Evolutionary conservation across 2,797 vertebrate genomes (phyloP), one percentile per base, ranked within the genome.

Genomic region (Anguilla anguilla): DNA sequence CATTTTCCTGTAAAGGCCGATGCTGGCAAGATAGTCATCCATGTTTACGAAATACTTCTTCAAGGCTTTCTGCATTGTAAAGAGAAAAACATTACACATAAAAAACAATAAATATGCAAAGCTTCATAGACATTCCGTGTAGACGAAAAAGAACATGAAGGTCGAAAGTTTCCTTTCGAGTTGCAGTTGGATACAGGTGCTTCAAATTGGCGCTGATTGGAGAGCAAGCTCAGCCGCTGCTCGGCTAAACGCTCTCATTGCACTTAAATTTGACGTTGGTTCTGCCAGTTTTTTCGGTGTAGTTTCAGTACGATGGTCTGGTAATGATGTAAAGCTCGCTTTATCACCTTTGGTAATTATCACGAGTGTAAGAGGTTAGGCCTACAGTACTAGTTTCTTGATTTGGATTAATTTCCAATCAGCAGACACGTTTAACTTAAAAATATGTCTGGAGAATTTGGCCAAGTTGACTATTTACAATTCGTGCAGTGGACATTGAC

Each of bases 1-100:
- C 95, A 98, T 97, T 94, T 99, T 99, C 88, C 98, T 93, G 94
- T 98, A 98, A 69, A 99, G 96, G 0, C 98, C 97, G 90, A 98
- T 94, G 87, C 95, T 97, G 93, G 94, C 94, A 94, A 99, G 96
- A 93, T 97, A 99, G 91, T 98, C 98, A 93, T 99, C 98, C 98
- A 99, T 99, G 92, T 97, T 97, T 87, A 97, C 94, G 89, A 97
- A 97, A 93, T 97, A 98, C 86, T 97, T 98, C 94, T 97, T 99
- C 93, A 97, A 96, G 81, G 96, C 96, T 93, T 98, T 98, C 94
- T 98, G 97, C 98, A 99, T 99, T 90, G 88, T 95, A 69, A 88
- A 89, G 67, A 91, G 39, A 87, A 86, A 85, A 69, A 86, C 89
- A 85, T 88, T 15, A 84, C 51, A 86, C 84, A 87, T 86, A 91